Evolutionary conservation across 2,113 vertebrate genomes (phyloP), one percentile per base, ranked within the genome.

Genomic region (Indri indri): DNA sequence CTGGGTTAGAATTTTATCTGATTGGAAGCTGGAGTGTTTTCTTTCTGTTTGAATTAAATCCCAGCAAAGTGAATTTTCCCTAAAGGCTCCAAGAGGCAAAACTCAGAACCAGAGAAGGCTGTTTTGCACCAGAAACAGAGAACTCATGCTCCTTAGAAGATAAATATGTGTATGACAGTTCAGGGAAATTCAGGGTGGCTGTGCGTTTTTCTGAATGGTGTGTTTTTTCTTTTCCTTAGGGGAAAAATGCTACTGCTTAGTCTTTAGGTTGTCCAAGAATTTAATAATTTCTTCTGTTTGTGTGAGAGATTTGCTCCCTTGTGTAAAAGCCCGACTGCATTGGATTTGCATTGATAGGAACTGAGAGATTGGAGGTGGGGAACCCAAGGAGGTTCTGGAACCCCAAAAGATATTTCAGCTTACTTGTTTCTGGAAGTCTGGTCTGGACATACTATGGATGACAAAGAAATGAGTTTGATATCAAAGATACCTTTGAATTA

Each of bases 11-110:
- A 59, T 90, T 90, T 82, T 79, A 91, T 95, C 83, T 63, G 9
- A 87, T 96, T 95, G 0, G 2, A 96, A 83, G 57, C 37, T 61
- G 23, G 57, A 84, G 17, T 66, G 37, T 23, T 91, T 93, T 93
- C 80, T 73, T 90, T 66, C 85, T 88, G 22, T 92, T 94, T 1
- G 2, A 88, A 94, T 96, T 93, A 96, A 95, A 50, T 54, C 27
- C n/a, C 52, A 82, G 57, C 47, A 92, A 90, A 95, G 66, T 88
- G 59, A 92, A 92, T 90, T 97, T 96, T 76, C 50, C 65, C 84
- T 65, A 16, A 42, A 88, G 59, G 6, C 10, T 95, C 42, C 37
- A 79, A 94, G 47, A 87, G 47, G 81, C 70, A 81, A 59, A 96
- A 85, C 27, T 79, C 61, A 47, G 40, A 37, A 70, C 47, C 6